These are phyloP conservation scores for Ophion ventricosus DNA, from an alignment of 2,888 invertebrate species.

Conservation along the genomic window DNA sequence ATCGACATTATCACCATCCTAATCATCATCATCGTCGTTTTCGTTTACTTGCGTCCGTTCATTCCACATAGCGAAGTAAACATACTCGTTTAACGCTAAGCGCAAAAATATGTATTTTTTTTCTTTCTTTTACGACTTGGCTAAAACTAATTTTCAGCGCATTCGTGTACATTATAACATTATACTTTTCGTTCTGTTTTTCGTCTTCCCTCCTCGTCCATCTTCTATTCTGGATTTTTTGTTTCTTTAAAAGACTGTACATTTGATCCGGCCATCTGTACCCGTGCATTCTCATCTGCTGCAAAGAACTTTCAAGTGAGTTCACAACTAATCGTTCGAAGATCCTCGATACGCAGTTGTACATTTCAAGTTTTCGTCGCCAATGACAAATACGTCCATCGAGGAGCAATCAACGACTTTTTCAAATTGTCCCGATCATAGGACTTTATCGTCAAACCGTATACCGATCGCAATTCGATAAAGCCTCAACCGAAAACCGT, in stretches of 20 bases:
- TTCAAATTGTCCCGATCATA: not conserved
- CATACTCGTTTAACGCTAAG: constrained; percentile 62
- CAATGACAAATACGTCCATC: constrained; percentile 36
- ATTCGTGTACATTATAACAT: constrained; percentile 31
- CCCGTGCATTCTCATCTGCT: constrained; percentile 23
- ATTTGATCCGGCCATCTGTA: constrained; percentile 46
- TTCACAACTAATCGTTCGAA: constrained; percentile 46
- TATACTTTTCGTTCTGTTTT: constrained; percentile 48
- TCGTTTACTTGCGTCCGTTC: constrained; percentile 57
- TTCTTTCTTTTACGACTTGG: constrained; percentile 37
- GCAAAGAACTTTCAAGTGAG: constrained; percentile 58
- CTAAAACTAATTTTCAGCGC: constrained; percentile 58
- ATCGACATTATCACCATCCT: constrained; percentile 48
- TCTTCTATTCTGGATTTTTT: constrained; percentile 22
- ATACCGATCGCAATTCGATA: not conserved
- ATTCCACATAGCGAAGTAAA: constrained; percentile 61
- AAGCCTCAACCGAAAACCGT: not conserved
- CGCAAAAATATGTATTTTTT: constrained; percentile 60
- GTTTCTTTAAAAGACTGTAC: constrained; percentile 57
- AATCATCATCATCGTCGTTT: constrained; percentile 21
- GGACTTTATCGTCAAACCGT: not conserved
- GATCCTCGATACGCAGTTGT: constrained; percentile 46
- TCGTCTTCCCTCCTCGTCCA: constrained; percentile 10
- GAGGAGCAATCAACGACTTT: not conserved
- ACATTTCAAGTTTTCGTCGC: constrained; percentile 49